Evolutionary conservation across 1,140 invertebrate genomes (phyloP), one percentile per base, ranked within the genome.

Genomic region (Neodiprion fabricii): DNA sequence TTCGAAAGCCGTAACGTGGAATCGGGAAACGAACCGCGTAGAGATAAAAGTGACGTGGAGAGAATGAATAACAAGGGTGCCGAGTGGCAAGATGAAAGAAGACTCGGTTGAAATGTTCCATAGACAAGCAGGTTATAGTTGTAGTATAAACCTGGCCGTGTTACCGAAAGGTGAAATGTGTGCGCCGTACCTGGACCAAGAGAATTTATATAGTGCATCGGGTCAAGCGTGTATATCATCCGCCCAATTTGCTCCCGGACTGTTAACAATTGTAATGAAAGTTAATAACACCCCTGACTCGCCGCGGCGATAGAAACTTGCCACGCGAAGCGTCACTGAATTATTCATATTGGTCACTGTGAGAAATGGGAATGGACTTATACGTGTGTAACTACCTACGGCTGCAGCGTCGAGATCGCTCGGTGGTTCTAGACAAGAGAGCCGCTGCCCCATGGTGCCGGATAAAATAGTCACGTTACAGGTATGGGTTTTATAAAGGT

Each of bases 261-360:
- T 17, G 53, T 14, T 61, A 61, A 61, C 53, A 61, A 61, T 61
- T 61, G 53, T 61, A 61, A 61, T 61, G 53, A 61, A 61, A 61
- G 53, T 61, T 61, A 61, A 61, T 61, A 61, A 61, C 53, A 61
- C 53, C 53, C 53, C 53, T 61, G 11, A 12, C n/a, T 14, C 53
- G 9, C 53, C 4, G 11, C 11, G 53, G 3, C 11, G n/a, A 12
- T 61, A 14, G 11, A 12, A 17, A 61, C 11, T 61, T 61, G 53
- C 53, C 53, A 61, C 53, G 53, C 53, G 53, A 61, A 61, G 53
- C 53, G 11, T 17, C 7, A 40, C 28, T 61, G 53, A 61, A 61
- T 61, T 14, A 61, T 61, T 61, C 53, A 61, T 61, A 9, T 61
- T 61, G 53, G 53, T 61, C 53, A 61, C 11, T 61, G 53, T 61